Percentiles rank a stretch among this genome's conserved stretches.
phyloP scores from a whole-genome alignment of 1,140 invertebrate genomes.

The Papilio polyxenes region DNA sequence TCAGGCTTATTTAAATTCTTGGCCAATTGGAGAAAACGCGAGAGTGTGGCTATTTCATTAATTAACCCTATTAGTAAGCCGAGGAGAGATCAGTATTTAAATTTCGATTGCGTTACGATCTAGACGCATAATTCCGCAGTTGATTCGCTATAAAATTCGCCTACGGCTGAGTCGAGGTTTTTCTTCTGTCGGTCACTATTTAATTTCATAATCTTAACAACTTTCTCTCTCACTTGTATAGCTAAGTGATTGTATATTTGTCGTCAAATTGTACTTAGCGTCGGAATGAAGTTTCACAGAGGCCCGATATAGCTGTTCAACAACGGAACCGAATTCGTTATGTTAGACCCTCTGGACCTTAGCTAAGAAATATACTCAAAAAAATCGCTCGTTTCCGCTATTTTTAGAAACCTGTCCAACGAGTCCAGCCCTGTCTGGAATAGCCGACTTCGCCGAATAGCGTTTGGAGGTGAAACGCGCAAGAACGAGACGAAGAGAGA shows the following conservation, averaged over 20 bases:
- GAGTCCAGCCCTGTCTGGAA: slow-evolving; percentile 69
- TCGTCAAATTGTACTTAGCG: slow-evolving; percentile 5
- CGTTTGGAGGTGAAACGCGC: slow-evolving; percentile 76
- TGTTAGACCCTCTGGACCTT: slow-evolving; percentile 56
- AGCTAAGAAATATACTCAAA: slow-evolving; percentile 65
- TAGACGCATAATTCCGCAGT: slow-evolving; percentile 17
- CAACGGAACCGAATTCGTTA: slow-evolving; percentile 30
- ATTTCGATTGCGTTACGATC: slow-evolving; percentile 29
- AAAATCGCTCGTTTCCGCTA: slow-evolving; percentile 69
- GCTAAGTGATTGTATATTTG: background rate
- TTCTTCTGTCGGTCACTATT: background rate
- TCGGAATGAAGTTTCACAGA: background rate
- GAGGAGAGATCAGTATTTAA: slow-evolving; percentile 31
- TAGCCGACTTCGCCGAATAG: slow-evolving; percentile 67
- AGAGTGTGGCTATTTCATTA: slow-evolving; percentile 13
- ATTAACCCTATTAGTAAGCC: slow-evolving; percentile 37
- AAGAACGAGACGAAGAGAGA: slow-evolving; percentile 66
- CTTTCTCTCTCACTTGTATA: slow-evolving; percentile 2
- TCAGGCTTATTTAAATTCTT: slow-evolving; percentile 33
- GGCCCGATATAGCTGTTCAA: background rate
- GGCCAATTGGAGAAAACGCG: slow-evolving; percentile 32
- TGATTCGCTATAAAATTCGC: slow-evolving; percentile 17
- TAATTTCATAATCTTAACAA: slow-evolving; percentile 21
- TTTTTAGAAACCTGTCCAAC: slow-evolving; percentile 77
- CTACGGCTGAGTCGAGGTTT: slow-evolving; percentile 8